Base-by-base conservation (phyloP, 2,797 vertebrate species). In the Sebastes taczanowskii region DNA sequence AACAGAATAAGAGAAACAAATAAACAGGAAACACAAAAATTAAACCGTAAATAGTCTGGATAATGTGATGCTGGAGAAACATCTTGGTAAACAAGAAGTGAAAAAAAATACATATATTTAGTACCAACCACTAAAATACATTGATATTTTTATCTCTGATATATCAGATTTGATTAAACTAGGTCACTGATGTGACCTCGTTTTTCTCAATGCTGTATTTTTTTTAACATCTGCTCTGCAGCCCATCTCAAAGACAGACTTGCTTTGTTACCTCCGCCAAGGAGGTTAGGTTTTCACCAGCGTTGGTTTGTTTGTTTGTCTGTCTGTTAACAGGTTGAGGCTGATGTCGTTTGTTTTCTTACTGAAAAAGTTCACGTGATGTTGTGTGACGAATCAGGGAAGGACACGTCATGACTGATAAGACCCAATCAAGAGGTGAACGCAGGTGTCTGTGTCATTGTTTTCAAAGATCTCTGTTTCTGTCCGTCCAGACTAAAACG, bases 101-200 rank as follows among this genome's bases (percentile, higher is more conserved):
- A 23, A 60, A 20, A 30, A 25, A 58, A 18, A 59, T 30, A 9
- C 2, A 49, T 30, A 35, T 32, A 56, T 59, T 63, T 58, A 30
- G 6, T 22, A 49, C 10, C 9, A 58, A 56, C 34, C 2, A 64
- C 7, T 42, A 58, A 30, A 53, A 63, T 10, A 30, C 0, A 27
- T n/a, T 35, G 7, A 46, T 2, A 35, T 56, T 53, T 66, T 20
- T 52, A 22, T 59, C 3, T 71, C 6, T 58, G 25, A 56, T 55
- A 38, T 13, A 67, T 85, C 20, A 35, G 30, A 74, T 11, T 71
- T 58, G 5, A 60, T 52, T 68, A 30, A 64, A 78, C 46, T 67
- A 69, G 27, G 49, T 20, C 42, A 65, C 20, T 18, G 56, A 59
- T 30, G 25, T 23, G 13, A 35, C 55, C 34, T 23, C 52, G 30